phyloP scores from a whole-genome alignment of 1,140 invertebrate genomes.

The Goniozus legneri region DNA sequence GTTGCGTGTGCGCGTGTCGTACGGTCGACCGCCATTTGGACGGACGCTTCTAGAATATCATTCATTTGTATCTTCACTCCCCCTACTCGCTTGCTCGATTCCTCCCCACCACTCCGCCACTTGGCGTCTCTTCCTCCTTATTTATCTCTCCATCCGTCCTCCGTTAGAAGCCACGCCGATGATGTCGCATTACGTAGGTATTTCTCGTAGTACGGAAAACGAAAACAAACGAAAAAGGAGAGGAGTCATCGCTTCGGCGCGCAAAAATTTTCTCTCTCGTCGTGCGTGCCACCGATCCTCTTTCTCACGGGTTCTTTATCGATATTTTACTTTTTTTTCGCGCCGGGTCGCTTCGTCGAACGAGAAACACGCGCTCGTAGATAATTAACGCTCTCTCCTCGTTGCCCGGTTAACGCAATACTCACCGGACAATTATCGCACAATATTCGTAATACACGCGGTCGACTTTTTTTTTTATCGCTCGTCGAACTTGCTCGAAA shows the following conservation, averaged over 20 bases:
- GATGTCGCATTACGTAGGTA: no score
- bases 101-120: slow-evolving; percentile 8
- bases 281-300: background rate
- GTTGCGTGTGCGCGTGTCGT: no score
- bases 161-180: no score
- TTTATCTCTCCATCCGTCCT: slow-evolving; percentile 6
- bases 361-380: slow-evolving; percentile 5
- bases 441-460: background rate
- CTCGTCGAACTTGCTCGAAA: background rate
- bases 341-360: slow-evolving; percentile 13
- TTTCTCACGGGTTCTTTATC: slow-evolving; percentile 1
- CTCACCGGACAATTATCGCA: background rate
- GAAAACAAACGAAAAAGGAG: no score
- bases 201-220: no score
- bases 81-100: slow-evolving; percentile 10
- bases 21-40: slow-evolving; percentile 24
- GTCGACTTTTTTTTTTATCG: no score
- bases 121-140: slow-evolving; percentile 8
- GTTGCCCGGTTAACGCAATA: no score
- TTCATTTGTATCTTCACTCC: slow-evolving; percentile 21
- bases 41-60: slow-evolving; percentile 26
- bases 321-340: slow-evolving; percentile 10
- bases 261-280: background rate
- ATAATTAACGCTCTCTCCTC: background rate
- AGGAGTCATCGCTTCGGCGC: no score